phyloP scores from a whole-genome alignment of 2,888 invertebrate species.

The Ormyrus nitidulus region DNA sequence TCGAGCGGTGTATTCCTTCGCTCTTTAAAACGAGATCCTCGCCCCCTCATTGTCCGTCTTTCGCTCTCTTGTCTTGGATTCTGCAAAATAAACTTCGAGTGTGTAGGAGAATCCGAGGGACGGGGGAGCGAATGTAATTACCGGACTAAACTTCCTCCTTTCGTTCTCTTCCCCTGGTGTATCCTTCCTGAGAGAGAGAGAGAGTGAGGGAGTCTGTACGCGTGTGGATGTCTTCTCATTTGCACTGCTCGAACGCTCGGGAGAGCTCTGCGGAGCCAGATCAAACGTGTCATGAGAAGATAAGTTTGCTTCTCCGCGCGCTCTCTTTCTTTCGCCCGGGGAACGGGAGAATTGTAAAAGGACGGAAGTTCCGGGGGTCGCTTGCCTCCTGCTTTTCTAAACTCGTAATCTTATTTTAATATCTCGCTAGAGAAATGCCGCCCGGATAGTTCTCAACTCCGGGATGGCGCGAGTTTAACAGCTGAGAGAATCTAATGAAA shows the following conservation, averaged over 20 bases:
- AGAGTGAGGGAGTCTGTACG: not conserved
- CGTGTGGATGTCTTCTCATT: conserved; percentile 31
- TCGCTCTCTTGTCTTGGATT: conserved; percentile 24
- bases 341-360: conserved; percentile 28
- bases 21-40: conserved; percentile 31
- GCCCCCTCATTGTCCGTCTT: conserved; percentile 28
- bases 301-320: conserved; percentile 40
- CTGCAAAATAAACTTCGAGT: conserved; percentile 44
- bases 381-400: conserved; percentile 4
- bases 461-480: not conserved
- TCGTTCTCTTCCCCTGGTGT: conserved; percentile 20
- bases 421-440: conserved; percentile 24
- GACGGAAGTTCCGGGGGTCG: conserved; percentile 3
- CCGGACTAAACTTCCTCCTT: conserved; percentile 38
- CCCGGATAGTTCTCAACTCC: conserved; percentile 21
- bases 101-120: not conserved
- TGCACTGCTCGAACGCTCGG: conserved; percentile 14
- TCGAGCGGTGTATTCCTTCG: not conserved
- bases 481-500: conserved; percentile 24
- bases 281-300: conserved; percentile 51
- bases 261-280: conserved; percentile 25
- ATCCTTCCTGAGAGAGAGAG: conserved; percentile 2
- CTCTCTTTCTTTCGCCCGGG: conserved; percentile 28
- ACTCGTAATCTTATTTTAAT: conserved; percentile 31
- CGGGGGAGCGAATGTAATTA: conserved; percentile 42